Percentiles rank a stretch among this genome's conserved stretches.
Evolutionary conservation across 2,113 vertebrate species (phyloP).

Genomic region (Ranitomeya imitator): DNA sequence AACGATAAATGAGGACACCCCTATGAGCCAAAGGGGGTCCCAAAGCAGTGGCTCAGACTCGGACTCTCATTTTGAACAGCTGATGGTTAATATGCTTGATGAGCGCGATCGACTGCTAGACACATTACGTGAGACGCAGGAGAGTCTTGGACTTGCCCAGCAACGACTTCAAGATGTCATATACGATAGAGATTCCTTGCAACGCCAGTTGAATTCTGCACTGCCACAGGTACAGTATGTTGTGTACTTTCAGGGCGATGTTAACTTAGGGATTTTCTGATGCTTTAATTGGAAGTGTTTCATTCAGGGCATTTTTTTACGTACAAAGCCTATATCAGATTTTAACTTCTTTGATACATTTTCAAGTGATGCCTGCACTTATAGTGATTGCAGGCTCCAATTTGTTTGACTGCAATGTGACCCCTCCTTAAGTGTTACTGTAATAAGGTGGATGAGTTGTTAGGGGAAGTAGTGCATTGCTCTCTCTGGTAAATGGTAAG

Average conservation of each 20-base stretch:
- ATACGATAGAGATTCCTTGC: constrained; percentile 94
- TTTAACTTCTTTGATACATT: background rate
- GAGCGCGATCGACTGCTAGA: constrained; percentile 96
- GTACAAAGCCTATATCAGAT: background rate
- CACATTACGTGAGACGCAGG: constrained; percentile 96
- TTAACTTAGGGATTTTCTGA: background rate
- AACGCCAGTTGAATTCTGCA: constrained; percentile 96
- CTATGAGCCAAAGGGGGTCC: constrained; percentile 95
- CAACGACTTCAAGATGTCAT: constrained; percentile 96
- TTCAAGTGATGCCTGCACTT: background rate
- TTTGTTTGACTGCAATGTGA: background rate
- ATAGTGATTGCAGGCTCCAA: background rate
- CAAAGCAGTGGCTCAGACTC: constrained; percentile 96
- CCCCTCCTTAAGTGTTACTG: too few species aligned
- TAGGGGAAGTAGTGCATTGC: background rate
- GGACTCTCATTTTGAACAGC: constrained; percentile 97
- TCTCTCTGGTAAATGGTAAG: too few species aligned
- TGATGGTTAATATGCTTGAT: constrained; percentile 99
- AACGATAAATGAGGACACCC: constrained; percentile 98
- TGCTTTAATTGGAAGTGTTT: background rate
- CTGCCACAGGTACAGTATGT: constrained; percentile 94
- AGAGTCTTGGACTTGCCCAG: constrained; percentile 93
- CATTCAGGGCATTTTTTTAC: background rate
- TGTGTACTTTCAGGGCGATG: background rate
- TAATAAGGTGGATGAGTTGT: background rate